Evolutionary conservation across 2,888 invertebrate species (phyloP), one percentile per base, ranked within the genome.

Genomic region (Epicampocera succincta): DNA sequence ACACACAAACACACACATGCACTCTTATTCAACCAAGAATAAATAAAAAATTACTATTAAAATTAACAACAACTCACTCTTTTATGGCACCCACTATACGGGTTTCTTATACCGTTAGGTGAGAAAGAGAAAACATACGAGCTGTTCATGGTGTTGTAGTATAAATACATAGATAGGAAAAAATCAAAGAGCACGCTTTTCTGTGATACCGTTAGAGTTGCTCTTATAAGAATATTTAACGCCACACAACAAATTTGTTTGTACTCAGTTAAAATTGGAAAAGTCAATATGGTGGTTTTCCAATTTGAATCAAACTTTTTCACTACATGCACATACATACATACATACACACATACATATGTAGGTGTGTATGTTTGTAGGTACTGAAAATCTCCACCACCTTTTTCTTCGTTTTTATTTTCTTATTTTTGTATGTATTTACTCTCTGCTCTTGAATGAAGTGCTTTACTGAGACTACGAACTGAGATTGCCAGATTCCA

Each of bases 401-500:
- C 61, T 50, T 19, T 33, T 44, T 52, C 68, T 50, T 68, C 29
- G 44, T 68, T 60, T n/a, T 4, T 29, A 29, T 29, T 3, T 29
- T 4, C 6, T 3, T 29, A 29, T 29, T 4, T 29, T 3, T 29
- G 29, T 33, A 33, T 33, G 15, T 15, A 33, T 13, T 12, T 58
- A 78, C 69, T 84, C 78, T 72, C 77, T 75, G 76, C 80, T 80
- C 72, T 65, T 63, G 21, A 77, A 17, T 63, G 60, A 42, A 79
- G 52, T 73, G 72, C 17, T 72, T 78, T 72, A 72, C 72, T 38
- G 46, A 46, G 46, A 73, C 21, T 40, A 66, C 13, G 52, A 61
- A 66, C 82, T 71, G 78, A 68, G 81, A 82, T 78, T 73, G 21
- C 12, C 13, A 25, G n/a, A 46, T 77, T 83, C 84, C 84, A 84